These are phyloP conservation scores for Anguilla japonica DNA, from an alignment of 2,113 vertebrate genomes.

Conservation along the genomic window DNA sequence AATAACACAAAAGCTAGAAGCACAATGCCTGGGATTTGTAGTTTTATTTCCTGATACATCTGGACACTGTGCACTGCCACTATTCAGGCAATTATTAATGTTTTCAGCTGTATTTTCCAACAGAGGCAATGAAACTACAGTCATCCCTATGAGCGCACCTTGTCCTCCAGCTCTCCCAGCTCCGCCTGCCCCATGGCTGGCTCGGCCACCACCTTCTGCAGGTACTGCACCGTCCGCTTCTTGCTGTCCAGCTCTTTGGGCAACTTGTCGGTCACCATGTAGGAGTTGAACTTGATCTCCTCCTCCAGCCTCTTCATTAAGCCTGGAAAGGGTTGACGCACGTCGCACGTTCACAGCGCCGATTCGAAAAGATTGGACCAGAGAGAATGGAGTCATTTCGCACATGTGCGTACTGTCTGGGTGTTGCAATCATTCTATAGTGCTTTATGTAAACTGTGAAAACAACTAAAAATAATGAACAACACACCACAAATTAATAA, in stretches of 20 bases:
- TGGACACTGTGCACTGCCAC: background rate
- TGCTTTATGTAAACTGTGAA: too few relatives aligned
- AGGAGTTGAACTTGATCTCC: conserved; percentile 92
- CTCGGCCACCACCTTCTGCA: conserved; percentile 87
- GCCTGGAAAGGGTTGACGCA: conserved; percentile 65
- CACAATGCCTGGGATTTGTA: background rate
- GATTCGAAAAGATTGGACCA: background rate
- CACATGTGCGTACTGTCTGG: too few relatives aligned
- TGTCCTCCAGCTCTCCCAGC: conserved; percentile 79
- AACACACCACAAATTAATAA: background rate
- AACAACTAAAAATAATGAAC: too few relatives aligned
- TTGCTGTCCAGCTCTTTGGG: conserved; percentile 87
- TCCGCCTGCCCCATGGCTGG: conserved; percentile 89
- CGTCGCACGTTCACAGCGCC: background rate
- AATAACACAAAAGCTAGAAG: background rate
- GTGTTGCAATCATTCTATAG: too few relatives aligned
- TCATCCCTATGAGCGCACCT: conserved; percentile 63
- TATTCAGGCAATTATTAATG: background rate
- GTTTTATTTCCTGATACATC: background rate
- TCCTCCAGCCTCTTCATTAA: conserved; percentile 93
- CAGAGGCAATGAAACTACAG: background rate
- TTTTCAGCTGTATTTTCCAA: background rate
- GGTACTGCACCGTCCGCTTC: conserved; percentile 75
- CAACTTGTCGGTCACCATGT: conserved; percentile 89
- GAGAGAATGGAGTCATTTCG: background rate